Conservation (phyloP, 2,888 invertebrate genomes). For the Perizoma affinitatum region DNA sequence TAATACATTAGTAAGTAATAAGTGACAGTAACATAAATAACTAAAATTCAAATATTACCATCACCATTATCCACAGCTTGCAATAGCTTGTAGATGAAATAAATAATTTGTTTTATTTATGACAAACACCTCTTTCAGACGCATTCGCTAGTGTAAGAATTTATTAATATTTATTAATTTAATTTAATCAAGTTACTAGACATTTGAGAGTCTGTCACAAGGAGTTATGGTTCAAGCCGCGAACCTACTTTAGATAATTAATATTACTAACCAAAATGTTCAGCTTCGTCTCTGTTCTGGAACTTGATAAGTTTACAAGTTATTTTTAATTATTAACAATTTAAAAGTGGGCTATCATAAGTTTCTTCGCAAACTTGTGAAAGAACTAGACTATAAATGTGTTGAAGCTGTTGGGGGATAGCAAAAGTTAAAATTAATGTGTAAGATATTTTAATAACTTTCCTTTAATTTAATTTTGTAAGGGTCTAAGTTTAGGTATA, state of each 20-base stretch:
- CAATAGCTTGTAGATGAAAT: too few relatives aligned
- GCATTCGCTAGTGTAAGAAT: conserved; percentile 41
- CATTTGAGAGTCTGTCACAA: not conserved
- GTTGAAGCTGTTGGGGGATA: conserved; percentile 8
- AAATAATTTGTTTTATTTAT: too few relatives aligned
- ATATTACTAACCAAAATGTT: conserved; percentile 48
- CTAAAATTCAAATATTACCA: too few relatives aligned
- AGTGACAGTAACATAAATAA: too few relatives aligned
- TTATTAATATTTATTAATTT: too few relatives aligned
- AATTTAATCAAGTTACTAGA: too few relatives aligned
- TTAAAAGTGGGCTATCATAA: conserved; percentile 26
- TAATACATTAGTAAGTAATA: too few relatives aligned
- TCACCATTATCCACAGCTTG: too few relatives aligned
- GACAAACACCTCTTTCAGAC: conserved; percentile 38
- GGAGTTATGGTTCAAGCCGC: conserved; percentile 4
- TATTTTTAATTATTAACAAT: conserved; percentile 36
- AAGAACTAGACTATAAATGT: conserved; percentile 19
- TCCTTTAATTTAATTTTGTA: conserved; percentile 13
- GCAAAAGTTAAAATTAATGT: conserved; percentile 25
- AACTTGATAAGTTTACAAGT: conserved; percentile 31
- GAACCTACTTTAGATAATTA: conserved; percentile 44
- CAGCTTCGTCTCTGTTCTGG: conserved; percentile 15
- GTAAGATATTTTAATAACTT: conserved; percentile 23
- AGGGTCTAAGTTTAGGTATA: not conserved
- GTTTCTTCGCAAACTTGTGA: conserved; percentile 27